phyloP scores from a whole-genome alignment of 2,888 invertebrate species.

The Epinotia nisella region DNA sequence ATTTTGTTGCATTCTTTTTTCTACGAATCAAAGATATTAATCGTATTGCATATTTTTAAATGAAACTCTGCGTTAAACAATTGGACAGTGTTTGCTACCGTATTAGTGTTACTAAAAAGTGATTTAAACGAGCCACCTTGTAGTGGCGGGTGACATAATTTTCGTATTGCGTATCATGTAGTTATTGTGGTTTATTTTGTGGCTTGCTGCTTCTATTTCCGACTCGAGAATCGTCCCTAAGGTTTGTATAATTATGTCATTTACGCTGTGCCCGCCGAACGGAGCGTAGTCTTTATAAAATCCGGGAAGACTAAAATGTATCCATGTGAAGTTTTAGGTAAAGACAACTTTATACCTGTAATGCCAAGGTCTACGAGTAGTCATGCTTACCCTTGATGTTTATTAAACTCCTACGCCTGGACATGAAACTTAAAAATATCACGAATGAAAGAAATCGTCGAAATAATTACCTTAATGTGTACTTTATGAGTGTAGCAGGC shows the following conservation, averaged over 20 bases:
- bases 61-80: constrained; percentile 54
- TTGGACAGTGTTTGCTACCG: constrained; percentile 49
- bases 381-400: constrained; percentile 29
- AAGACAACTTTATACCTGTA: constrained; percentile 46
- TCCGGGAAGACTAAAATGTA: not conserved
- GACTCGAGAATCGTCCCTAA: constrained; percentile 60
- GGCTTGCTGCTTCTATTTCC: constrained; percentile 72
- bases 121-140: constrained; percentile 50
- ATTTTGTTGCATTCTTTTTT: constrained; percentile 59
- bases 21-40: constrained; percentile 52
- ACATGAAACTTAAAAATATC: not conserved
- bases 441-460: not conserved
- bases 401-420: not conserved
- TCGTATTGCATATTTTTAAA: constrained; percentile 49
- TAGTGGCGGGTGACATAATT: constrained; percentile 64
- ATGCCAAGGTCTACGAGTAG: constrained; percentile 66
- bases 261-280: constrained; percentile 17
- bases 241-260: constrained; percentile 58
- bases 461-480: not conserved
- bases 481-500: not conserved
- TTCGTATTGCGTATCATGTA: constrained; percentile 75
- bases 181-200: constrained; percentile 77
- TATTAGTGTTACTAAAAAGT: constrained; percentile 49
- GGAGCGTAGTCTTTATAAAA: not conserved
- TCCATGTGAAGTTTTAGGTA: constrained; percentile 13